phyloP scores from a whole-genome alignment of 2,797 vertebrate species.

The Schizothorax lantsangensis region DNA sequence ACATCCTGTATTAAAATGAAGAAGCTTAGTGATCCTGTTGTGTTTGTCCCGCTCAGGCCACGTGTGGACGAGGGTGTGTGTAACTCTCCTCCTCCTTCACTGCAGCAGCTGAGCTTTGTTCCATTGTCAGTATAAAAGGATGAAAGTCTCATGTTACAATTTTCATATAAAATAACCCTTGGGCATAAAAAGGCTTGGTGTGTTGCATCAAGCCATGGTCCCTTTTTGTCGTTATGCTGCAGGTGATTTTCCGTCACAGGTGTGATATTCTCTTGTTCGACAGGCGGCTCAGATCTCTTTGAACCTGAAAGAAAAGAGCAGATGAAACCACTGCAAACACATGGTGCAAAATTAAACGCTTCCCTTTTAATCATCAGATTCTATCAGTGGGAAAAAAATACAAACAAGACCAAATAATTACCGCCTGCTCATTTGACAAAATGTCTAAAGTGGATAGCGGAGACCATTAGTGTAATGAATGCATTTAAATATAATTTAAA shows the following conservation, averaged over 20 bases:
- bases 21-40: constrained; percentile 43
- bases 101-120: constrained; percentile 43
- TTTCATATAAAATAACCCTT: constrained; percentile 50
- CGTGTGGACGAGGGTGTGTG: constrained; percentile 32
- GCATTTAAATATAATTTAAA: background rate
- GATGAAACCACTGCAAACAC: constrained; percentile 41
- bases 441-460: background rate
- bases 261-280: constrained; percentile 53
- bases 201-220: constrained; percentile 48
- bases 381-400: constrained; percentile 17
- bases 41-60: constrained; percentile 1
- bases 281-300: constrained; percentile 73
- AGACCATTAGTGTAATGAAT: constrained; percentile 1
- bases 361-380: constrained; percentile 43
- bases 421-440: background rate
- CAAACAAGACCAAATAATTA: background rate
- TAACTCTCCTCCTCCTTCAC: constrained; percentile 34
- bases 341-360: constrained; percentile 35
- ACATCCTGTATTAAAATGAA: constrained; percentile 42
- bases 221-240: constrained; percentile 48
- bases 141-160: constrained; percentile 61
- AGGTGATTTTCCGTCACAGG: constrained; percentile 50
- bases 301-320: constrained; percentile 68
- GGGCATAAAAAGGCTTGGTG: constrained; percentile 40
- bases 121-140: constrained; percentile 54